Base-by-base conservation (phyloP, 2,113 vertebrate species). In the Haplochromis burtoni region DNA sequence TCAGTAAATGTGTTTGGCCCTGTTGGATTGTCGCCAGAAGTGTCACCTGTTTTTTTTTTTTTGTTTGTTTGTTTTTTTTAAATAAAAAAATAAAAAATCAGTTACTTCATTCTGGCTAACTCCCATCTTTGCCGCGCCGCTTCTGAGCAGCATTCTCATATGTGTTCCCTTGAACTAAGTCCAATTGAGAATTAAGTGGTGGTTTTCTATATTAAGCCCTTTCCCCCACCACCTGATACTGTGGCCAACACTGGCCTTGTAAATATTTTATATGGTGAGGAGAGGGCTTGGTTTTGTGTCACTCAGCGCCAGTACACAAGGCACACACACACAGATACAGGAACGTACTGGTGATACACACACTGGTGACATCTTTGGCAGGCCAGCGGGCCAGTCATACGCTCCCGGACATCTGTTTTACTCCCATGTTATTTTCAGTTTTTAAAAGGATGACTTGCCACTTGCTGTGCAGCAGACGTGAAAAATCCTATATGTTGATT, bases 141-240 rank as follows among this genome's bases (percentile, higher is more conserved):
- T 87, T 88, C 86, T 85, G 55, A 54, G 89, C 88, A 80, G 82
- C 81, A 78, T 87, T 88, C 82, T 89, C 38, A 59, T 91, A 82
- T 91, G 93, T 92, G 90, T 95, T 90, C 91, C 94, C 89, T 92
- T 96, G 95, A 95, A 95, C 93, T 86, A 87, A 92, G 92, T 90
- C 93, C 93, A 95, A 96, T 93, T 94, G 94, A 92, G 94, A 97
- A 96, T 96, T 93, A 95, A 95, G 91, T 94, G 97, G 95, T 94
- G 95, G 96, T 94, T 95, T 96, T 96, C 97, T 98, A 97, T 97
- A 98, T 98, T 97, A 98, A 97, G 96, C 89, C 86, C 95, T 95
- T 95, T 96, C 94, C 96, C 94, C 97, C 97, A 98, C 95, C 96
- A 97, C 95, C 95, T 88, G 96, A 98, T 97, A 97, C 96, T 96